These are phyloP conservation scores for Lipotes vexillifer DNA, from an alignment of 2,113 vertebrate species.

Conservation along the genomic window DNA sequence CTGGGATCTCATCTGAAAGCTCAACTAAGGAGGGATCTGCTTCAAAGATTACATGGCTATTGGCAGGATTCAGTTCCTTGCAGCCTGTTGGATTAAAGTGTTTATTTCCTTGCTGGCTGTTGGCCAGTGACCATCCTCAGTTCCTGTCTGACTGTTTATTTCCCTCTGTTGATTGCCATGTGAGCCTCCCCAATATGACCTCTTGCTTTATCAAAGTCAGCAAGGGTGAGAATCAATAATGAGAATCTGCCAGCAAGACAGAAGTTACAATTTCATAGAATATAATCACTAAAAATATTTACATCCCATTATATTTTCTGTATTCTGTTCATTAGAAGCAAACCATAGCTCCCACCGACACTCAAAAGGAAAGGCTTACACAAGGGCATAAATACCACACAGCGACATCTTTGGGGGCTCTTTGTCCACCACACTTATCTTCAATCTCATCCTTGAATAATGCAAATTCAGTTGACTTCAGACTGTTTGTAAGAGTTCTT, in stretches of 20 bases:
- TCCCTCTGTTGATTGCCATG: not conserved
- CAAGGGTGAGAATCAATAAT: not conserved
- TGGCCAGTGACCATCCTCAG: not conserved
- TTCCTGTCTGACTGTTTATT: not conserved
- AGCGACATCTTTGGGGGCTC: fast-evolving
- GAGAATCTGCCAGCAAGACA: not conserved
- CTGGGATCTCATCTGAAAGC: not conserved
- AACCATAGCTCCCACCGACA: not conserved
- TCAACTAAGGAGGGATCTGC: not conserved
- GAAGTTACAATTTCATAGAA: not conserved
- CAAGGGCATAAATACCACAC: not conserved
- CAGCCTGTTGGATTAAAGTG: not conserved
- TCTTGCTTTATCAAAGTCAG: not conserved
- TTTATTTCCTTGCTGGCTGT: not conserved
- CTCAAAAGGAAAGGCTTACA: not conserved
- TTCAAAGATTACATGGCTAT: not conserved
- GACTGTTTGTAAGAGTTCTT: not conserved
- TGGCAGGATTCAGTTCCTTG: not conserved
- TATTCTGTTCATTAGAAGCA: not conserved
- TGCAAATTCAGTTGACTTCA: not conserved
- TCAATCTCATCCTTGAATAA: not conserved
- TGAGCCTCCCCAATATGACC: fast-evolving
- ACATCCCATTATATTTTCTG: not conserved
- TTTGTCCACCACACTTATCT: not conserved
- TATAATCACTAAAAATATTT: not conserved